Base-by-base conservation (phyloP, 2,113 vertebrate genomes). In the Pelusios castaneus region DNA sequence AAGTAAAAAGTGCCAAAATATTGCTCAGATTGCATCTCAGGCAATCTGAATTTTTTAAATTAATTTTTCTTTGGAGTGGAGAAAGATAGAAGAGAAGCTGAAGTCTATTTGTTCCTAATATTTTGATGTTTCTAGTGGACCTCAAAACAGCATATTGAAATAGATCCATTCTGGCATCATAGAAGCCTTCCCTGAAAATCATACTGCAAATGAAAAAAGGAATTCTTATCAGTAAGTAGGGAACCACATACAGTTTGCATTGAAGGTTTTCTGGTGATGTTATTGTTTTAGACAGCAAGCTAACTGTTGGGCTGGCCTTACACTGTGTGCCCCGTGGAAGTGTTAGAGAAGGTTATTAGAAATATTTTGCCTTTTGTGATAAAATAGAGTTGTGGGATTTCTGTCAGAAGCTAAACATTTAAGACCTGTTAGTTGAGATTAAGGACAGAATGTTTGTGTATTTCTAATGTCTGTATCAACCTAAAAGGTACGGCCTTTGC, bases 201-300 rank as follows among this genome's bases (percentile, higher is more conserved):
- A 90, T 34, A n/a, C 27, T 67, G 38, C 6, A 13, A 27, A 16
- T 51, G 19, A 79, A 79, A 80, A 86, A 90, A 93, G n/a, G 41
- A 31, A 86, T 43, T 63, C 67, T 89, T 89, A 81, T 84, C 47
- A 83, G 89, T 10, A 73, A 47, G 54, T n/a, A 93, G 77, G 22
- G 54, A 81, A 34, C 21, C 21, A 2, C 22, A 24, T 82, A 67
- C 60, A 31, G 14, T 63, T 76, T 87, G 82, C 4, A 73, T 89
- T 93, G 80, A 41, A 85, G 82, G 58, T 76, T 67, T n/a, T 86
- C 79, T 55, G 82, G 91, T 96, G 93, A 92, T 81, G 92, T 96
- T 86, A 96, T 95, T 93, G 82, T 88, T 97, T 97, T 60, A 94
- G 95, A 97, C 80, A 89, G 89, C 87, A 88, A 95, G 78, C 78